These are phyloP conservation scores for Chaetoderma sp. DNA, from an alignment of 2,888 invertebrate genomes.

Conservation along the genomic window DNA sequence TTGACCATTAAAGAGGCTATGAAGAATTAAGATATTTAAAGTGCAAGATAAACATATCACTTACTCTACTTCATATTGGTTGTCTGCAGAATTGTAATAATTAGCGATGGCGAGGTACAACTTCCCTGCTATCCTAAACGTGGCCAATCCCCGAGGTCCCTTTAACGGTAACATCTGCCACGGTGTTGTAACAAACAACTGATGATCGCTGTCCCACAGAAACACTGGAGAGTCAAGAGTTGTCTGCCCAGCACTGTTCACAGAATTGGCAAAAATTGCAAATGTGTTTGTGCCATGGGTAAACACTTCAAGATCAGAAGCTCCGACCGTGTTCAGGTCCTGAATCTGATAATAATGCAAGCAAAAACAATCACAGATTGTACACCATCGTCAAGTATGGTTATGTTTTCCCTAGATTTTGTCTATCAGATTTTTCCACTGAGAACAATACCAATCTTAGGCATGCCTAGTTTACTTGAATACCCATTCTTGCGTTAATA, in stretches of 20 bases:
- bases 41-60: not conserved
- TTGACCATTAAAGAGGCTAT: too few species aligned
- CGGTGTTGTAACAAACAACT: slow-evolving; percentile 44
- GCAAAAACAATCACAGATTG: too few species aligned
- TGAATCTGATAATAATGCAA: slow-evolving; percentile 57
- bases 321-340: slow-evolving; percentile 54
- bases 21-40: too few species aligned
- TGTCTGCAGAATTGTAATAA: slow-evolving; percentile 44
- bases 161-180: slow-evolving; percentile 50
- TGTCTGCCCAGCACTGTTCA: slow-evolving; percentile 52
- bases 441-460: too few species aligned
- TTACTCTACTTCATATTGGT: slow-evolving; percentile 14
- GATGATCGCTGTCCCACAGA: slow-evolving; percentile 50
- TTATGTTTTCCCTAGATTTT: too few species aligned
- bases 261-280: slow-evolving; percentile 55
- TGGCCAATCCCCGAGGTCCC: slow-evolving; percentile 49
- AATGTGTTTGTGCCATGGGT: slow-evolving; percentile 41
- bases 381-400: too few species aligned
- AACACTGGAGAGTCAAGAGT: slow-evolving; percentile 50
- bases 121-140: slow-evolving; percentile 46
- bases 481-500: too few species aligned
- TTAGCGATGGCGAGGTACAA: slow-evolving; percentile 59
- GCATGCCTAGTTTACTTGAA: too few species aligned
- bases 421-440: too few species aligned
- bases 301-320: slow-evolving; percentile 54